A percentile compares a stretch with the other conserved stretches of the same genome.
Conservation (phyloP, 2,113 vertebrate genomes). For the Microcebus ravelobensis region DNA sequence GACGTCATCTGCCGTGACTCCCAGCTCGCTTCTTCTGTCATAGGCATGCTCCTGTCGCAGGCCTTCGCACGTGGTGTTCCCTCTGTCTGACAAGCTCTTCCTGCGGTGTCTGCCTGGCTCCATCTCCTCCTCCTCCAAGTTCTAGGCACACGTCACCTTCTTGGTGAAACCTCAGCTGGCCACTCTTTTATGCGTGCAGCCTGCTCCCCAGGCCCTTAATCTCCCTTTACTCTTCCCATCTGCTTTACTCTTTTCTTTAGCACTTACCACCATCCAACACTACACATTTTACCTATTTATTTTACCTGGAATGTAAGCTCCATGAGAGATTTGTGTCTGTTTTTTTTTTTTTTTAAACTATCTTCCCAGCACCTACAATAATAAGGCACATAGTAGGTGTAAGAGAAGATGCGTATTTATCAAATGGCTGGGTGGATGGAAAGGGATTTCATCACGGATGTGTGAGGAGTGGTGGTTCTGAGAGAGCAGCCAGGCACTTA, state of each 20-base stretch:
- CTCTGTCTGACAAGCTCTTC: not conserved
- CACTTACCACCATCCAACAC: not conserved
- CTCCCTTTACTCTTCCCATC: not conserved
- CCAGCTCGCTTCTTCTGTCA: not conserved
- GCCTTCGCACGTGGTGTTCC: rapidly evolving
- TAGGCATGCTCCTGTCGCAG: too few species aligned
- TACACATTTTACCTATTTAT: not conserved
- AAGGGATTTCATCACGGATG: not conserved
- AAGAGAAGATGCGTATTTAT: not conserved
- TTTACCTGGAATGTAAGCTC: not conserved
- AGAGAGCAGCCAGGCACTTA: not conserved
- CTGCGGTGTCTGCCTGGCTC: too few species aligned
- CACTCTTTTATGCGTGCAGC: not conserved
- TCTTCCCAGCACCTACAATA: not conserved
- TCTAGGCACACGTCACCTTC: not conserved
- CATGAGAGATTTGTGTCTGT: not conserved
- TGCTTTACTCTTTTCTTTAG: not conserved
- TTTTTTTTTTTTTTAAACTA: not conserved
- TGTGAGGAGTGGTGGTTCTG: not conserved
- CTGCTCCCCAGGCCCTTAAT: rapidly evolving
- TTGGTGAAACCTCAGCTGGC: not conserved
- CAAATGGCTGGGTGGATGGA: not conserved
- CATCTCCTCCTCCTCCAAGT: not conserved
- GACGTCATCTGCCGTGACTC: rapidly evolving
- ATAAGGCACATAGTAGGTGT: not conserved